Evolutionary conservation across 2,888 invertebrate genomes (phyloP).

Genomic region (Bursaphelenchus okinawaensis): DNA sequence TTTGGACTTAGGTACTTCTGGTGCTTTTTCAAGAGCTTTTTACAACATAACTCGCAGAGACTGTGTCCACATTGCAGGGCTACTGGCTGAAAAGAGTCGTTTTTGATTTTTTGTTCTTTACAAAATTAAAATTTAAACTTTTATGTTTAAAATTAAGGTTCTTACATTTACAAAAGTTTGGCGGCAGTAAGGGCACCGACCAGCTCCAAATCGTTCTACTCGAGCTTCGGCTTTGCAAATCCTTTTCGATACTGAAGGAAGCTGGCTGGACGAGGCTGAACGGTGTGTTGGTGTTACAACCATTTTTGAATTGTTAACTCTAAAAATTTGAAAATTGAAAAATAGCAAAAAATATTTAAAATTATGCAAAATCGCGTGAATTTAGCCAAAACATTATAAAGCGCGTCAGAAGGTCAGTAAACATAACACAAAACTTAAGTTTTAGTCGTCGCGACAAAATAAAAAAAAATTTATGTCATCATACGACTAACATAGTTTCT

Average conservation of each 20-base stretch:
- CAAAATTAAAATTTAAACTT: background rate
- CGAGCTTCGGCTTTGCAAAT: background rate
- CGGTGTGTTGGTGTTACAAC: background rate
- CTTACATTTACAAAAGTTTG: background rate
- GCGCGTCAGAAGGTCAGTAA: no score
- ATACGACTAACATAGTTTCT: no score
- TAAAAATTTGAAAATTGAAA: no score
- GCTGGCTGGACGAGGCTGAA: background rate
- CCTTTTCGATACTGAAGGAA: background rate
- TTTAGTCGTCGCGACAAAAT: no score
- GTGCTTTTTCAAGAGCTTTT: slow-evolving; percentile 9
- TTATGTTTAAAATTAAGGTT: background rate
- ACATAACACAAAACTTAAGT: no score
- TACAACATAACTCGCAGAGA: slow-evolving; percentile 29
- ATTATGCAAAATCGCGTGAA: no score
- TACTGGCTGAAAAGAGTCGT: slow-evolving; percentile 31
- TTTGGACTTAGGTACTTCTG: background rate
- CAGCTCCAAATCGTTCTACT: background rate
- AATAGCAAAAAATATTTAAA: no score
- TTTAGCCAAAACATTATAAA: no score
- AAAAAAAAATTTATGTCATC: no score
- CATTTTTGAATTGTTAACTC: background rate
- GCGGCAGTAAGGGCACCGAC: background rate
- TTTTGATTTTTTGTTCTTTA: background rate
- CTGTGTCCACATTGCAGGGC: slow-evolving; percentile 40